Percentiles rank a stretch among this genome's conserved stretches.
These are phyloP conservation scores for Copidosoma floridanum DNA, from an alignment of 1,140 invertebrate genomes.

Conservation along the genomic window DNA sequence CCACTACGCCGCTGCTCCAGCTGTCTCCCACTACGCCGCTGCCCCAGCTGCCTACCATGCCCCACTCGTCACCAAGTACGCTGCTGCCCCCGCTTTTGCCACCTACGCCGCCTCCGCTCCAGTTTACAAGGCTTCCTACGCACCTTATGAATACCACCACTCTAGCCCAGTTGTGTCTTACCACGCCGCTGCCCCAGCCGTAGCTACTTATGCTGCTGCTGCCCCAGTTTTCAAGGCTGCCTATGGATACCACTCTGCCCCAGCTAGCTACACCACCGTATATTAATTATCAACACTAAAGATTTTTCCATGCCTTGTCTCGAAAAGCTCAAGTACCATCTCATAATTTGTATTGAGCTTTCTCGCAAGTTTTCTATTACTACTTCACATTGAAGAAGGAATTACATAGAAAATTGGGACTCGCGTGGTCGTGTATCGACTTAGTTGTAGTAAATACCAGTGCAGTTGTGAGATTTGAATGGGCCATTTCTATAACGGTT, in stretches of 20 bases:
- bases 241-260: not conserved
- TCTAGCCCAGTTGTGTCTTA: conserved; percentile 4
- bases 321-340: no score
- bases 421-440: no score
- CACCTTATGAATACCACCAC: not conserved
- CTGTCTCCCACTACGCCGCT: conserved; percentile 3
- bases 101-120: conserved; percentile 13
- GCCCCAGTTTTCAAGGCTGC: conserved; percentile 36
- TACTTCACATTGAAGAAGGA: no score
- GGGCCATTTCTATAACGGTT: no score
- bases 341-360: no score
- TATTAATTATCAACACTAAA: no score
- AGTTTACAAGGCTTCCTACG: not conserved
- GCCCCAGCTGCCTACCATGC: conserved; percentile 16
- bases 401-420: no score
- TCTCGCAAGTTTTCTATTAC: no score
- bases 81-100: not conserved
- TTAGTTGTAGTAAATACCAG: no score
- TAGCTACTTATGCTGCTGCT: conserved; percentile 32
- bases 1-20: conserved; percentile 7
- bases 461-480: no score
- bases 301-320: no score
- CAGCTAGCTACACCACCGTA: no score
- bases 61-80: not conserved
- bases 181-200: not conserved